A percentile compares a stretch with the other conserved stretches of the same genome.
Evolutionary conservation across 2,888 invertebrate genomes (phyloP).

Genomic region (Furcula furcula): DNA sequence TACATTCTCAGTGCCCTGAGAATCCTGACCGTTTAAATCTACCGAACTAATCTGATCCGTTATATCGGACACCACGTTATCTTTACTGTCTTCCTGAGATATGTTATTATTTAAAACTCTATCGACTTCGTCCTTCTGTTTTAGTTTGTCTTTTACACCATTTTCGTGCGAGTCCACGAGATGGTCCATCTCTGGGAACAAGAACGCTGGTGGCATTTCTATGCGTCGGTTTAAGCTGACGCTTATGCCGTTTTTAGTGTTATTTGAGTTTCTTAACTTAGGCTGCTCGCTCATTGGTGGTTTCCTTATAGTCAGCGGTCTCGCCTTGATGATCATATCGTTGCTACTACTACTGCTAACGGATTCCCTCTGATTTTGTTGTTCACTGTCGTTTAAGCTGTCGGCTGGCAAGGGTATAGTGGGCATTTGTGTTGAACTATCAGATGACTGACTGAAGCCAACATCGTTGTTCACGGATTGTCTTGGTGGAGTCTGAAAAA

Average conservation of each 20-base stretch:
- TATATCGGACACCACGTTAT: slow-evolving; percentile 65
- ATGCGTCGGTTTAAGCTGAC: slow-evolving; percentile 87
- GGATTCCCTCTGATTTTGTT: slow-evolving; percentile 67
- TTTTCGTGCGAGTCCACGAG: slow-evolving; percentile 77
- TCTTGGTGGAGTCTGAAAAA: slow-evolving; percentile 58
- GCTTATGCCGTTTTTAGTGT: slow-evolving; percentile 82
- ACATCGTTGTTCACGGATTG: slow-evolving; percentile 71
- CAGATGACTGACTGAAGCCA: slow-evolving; percentile 52
- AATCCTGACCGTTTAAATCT: slow-evolving; percentile 76
- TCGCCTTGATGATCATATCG: slow-evolving; percentile 86
- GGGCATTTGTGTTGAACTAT: slow-evolving; percentile 46
- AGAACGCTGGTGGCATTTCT: slow-evolving; percentile 91
- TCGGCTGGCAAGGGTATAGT: slow-evolving; percentile 59
- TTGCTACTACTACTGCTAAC: slow-evolving; percentile 58
- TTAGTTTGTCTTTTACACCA: slow-evolving; percentile 58
- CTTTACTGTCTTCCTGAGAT: slow-evolving; percentile 63
- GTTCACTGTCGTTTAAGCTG: slow-evolving; percentile 56
- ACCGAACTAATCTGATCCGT: slow-evolving; percentile 76
- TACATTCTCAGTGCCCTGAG: slow-evolving; percentile 80
- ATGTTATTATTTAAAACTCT: slow-evolving; percentile 62
- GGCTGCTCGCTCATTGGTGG: slow-evolving; percentile 91
- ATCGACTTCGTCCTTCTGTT: slow-evolving; percentile 71
- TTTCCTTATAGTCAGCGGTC: slow-evolving; percentile 91
- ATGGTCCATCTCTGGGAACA: slow-evolving; percentile 89
- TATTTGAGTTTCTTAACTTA: slow-evolving; percentile 84